Percentiles rank a stretch among this genome's conserved stretches.
These are phyloP conservation scores for Pocota personata DNA, from an alignment of 2,888 invertebrate genomes.

Conservation along the genomic window DNA sequence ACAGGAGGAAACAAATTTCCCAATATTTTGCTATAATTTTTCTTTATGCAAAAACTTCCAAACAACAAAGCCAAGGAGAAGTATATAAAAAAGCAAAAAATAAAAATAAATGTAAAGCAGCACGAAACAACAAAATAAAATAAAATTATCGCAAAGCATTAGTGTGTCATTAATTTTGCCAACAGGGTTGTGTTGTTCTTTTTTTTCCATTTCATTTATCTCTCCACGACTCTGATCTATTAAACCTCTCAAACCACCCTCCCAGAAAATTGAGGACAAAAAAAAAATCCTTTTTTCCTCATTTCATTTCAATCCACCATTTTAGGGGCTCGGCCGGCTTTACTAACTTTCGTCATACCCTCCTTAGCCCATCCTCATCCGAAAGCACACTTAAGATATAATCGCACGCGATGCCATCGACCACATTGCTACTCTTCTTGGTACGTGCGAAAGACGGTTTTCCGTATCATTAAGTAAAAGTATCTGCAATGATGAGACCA, in stretches of 20 bases:
- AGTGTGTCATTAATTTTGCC: slow-evolving; percentile 28
- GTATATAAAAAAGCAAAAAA: neutral
- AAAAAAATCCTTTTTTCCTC: neutral
- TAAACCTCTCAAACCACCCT: neutral
- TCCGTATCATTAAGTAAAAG: slow-evolving; percentile 47
- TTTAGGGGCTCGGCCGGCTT: slow-evolving; percentile 2
- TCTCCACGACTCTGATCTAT: neutral
- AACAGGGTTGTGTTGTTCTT: neutral
- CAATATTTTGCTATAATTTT: neutral
- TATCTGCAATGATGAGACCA: neutral
- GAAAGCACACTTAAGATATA: slow-evolving; percentile 42
- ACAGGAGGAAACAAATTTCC: no score
- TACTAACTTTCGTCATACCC: neutral
- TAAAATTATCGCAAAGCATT: slow-evolving; percentile 13
- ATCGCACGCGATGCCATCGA: slow-evolving; percentile 32
- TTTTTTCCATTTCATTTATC: slow-evolving; percentile 15
- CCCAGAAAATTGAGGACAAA: neutral
- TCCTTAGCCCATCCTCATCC: neutral
- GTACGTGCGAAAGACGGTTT: slow-evolving; percentile 45
- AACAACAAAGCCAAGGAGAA: neutral
- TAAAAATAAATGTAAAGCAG: neutral
- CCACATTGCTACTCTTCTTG: slow-evolving; percentile 10
- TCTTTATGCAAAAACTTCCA: neutral
- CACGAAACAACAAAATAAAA: slow-evolving; percentile 22
- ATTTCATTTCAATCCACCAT: neutral